Conservation (phyloP, 2,797 vertebrate genomes). For the Crax fasciolata region DNA sequence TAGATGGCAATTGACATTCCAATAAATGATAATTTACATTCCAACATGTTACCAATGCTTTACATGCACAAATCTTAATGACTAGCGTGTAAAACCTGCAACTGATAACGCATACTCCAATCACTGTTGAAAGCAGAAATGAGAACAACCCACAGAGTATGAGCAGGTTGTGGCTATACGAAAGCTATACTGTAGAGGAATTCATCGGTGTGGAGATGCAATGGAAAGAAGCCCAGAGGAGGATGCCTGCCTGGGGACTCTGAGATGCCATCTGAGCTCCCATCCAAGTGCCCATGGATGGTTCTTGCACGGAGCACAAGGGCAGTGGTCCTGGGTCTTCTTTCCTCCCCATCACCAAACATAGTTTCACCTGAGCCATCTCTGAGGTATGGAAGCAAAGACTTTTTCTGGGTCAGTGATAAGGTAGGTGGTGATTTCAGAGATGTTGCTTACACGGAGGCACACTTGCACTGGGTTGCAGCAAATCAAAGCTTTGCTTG, state of each 20-base stretch:
- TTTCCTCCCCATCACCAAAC: neutral
- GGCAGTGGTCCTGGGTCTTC: neutral
- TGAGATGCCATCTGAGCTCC: neutral
- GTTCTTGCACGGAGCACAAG: neutral
- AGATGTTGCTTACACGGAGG: rapidly evolving
- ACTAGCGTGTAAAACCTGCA: neutral
- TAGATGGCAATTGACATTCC: neutral
- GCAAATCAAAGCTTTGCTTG: neutral
- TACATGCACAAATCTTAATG: neutral
- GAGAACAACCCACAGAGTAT: neutral
- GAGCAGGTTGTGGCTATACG: neutral
- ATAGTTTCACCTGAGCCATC: neutral
- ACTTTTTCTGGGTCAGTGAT: neutral
- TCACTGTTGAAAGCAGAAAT: neutral
- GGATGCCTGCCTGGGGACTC: neutral
- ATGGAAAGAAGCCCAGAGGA: neutral
- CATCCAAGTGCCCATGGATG: rapidly evolving
- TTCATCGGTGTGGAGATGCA: rapidly evolving
- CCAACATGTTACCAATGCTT: neutral
- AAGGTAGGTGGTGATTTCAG: neutral
- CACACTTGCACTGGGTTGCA: rapidly evolving
- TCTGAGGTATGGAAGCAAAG: neutral
- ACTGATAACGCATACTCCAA: rapidly evolving
- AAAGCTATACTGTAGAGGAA: too few species aligned
- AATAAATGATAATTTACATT: neutral